Evolutionary conservation across 2,797 vertebrate genomes (phyloP), one percentile per base, ranked within the genome.

Genomic region (Arrhamphus sclerolepis): DNA sequence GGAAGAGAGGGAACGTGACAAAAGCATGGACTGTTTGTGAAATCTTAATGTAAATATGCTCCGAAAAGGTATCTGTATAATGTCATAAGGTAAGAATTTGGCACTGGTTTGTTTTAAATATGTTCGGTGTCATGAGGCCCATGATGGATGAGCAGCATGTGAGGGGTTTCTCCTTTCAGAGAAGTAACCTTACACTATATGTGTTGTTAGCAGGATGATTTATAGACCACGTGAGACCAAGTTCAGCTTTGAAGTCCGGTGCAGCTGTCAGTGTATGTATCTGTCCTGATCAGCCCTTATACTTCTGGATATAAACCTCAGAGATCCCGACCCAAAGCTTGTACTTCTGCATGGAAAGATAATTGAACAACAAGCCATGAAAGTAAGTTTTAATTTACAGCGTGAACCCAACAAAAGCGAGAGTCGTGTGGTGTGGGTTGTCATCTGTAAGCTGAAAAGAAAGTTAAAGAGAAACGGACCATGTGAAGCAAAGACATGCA

Each of bases 131-230:
- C 52, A 48, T 18, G 26, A 70, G 40, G 56, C 54, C 58, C 6
- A 14, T 49, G 60, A 65, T 70, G 53, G 52, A 31, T 29, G 58
- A 40, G 50, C 26, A 29, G 58, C 56, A 34, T 56, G 54, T 52
- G 49, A 56, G 26, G 49, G 49, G 11, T n/a, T 70, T 61, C 62
- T 62, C 16, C 61, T 43, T 71, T 69, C 46, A 44, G 52, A 61
- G 38, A 42, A 48, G 66, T 77, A 86, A 81, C 61, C 46, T 70
- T 54, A 78, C 50, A 73, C 63, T 56, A 39, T 31, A 41, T 76
- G 74, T 72, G 74, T 80, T 64, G 73, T 73, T 84, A 75, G 63
- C 65, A 11, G 59, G 54, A 46, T 74, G 82, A 87, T 85, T 88
- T 83, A 85, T 72, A 56, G 66, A 65, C 22, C 31, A 49, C 49